Percentiles rank a stretch among this genome's conserved stretches.
phyloP scores from a whole-genome alignment of 92 coral and sea anemone species.

The Pocillopora meandrina region DNA sequence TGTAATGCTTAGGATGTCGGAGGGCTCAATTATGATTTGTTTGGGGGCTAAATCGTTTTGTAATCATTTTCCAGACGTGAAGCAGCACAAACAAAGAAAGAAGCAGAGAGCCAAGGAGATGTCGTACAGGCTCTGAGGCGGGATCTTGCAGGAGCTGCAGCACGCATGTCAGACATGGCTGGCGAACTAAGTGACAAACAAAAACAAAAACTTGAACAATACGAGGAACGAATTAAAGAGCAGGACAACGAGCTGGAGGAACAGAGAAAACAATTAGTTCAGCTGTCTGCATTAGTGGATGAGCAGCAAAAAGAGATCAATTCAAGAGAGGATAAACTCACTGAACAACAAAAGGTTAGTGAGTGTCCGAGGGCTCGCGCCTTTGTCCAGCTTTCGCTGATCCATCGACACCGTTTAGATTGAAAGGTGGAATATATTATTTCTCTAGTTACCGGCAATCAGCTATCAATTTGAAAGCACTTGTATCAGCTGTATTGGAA shows the following conservation, averaged over 20 bases:
- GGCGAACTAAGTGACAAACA: conserved; percentile 96
- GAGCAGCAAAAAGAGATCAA: conserved; percentile 87
- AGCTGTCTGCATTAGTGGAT: conserved; percentile 83
- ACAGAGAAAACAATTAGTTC: conserved; percentile 80
- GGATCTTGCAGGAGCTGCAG: conserved; percentile 97
- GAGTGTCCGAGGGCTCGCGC: neutral
- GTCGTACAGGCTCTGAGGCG: conserved; percentile 88
- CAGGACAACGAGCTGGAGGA: conserved; percentile 86
- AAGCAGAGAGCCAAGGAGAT: conserved; percentile 84
- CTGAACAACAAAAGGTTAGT: conserved; percentile 57
- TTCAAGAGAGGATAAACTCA: conserved; percentile 66
- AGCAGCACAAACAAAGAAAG: conserved; percentile 91
- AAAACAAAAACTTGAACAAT: conserved; percentile 87
- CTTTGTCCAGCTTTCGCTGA: too few species aligned
- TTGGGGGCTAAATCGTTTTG: neutral
- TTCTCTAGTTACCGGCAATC: too few species aligned
- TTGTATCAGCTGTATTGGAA: too few species aligned
- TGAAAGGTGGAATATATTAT: too few species aligned
- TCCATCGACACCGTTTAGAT: too few species aligned
- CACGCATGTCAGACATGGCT: conserved; percentile 97
- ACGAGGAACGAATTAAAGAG: conserved; percentile 73
- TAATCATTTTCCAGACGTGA: conserved; percentile 58
- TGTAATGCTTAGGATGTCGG: too few species aligned
- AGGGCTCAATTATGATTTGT: neutral
- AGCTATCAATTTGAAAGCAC: too few species aligned